Base-by-base conservation (phyloP, 2,888 invertebrate species). In the Orchesella flavescens region DNA sequence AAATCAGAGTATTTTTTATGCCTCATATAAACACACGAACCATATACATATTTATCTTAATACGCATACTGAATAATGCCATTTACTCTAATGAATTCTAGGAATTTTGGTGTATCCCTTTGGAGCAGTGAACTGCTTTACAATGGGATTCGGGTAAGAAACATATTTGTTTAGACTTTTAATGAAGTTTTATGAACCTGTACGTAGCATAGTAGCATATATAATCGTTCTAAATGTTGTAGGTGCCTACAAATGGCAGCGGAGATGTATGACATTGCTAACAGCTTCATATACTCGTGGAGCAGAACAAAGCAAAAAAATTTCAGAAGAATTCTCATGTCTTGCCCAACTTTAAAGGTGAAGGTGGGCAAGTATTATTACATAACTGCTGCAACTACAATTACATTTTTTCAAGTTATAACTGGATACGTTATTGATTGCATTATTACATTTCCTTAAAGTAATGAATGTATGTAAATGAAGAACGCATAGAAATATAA, bases 271-370 rank as follows among this genome's bases (percentile, higher is more conserved):
- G 78, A 83, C 68, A 57, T 78, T 43, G 78, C 74, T 0, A 65
- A 65, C 53, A 65, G 78, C 23, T 83, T 74, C 44, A 69, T 83
- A 13, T 1, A 21, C 13, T 79, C 78, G 1, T 83, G 83, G 83
- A 65, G 78, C 13, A n/a, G 78, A 44, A 83, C 83, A 12, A 77
- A 77, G 59, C 66, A 69, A 24, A 79, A 78, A 61, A 73, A 83
- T 17, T 61, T 79, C 46, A 53, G 69, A n/a, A 23, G 78, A 9
- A 17, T 83, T 53, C 23, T 83, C 3, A 24, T 73, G 49, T 83
- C 83, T 12, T 74, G 21, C 34, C 69, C 83, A 4, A 69, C 78
- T 4, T 57, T 83, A 13, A 73, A 74, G 65, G 65, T 78, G 34
- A 73, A 63, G 69, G 78, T 83, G 13, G 78, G 72, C 0, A 21